Conservation (phyloP, 2,113 vertebrate species). For the Harpagus bidentatus region DNA sequence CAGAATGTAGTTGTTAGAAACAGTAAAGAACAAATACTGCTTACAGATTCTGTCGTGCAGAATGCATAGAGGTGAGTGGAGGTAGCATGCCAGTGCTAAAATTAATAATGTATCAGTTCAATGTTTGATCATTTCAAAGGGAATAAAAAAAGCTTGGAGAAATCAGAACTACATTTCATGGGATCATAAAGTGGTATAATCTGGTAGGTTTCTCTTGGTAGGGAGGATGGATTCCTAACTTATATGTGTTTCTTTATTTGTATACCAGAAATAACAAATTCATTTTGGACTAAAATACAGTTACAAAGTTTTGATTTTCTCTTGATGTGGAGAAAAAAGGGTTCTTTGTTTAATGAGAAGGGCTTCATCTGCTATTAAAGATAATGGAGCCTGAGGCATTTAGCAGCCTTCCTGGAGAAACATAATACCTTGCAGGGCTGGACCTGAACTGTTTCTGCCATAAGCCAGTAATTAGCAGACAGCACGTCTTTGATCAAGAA, state of each 20-base stretch:
- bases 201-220: not conserved
- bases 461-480: not conserved
- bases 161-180: not conserved
- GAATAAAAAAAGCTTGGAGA: not conserved
- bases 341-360: not conserved
- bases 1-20: not conserved
- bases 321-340: not conserved
- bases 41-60: not conserved
- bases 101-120: not conserved
- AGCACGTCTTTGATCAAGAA: not conserved
- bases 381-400: not conserved
- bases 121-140: not conserved
- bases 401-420: not conserved
- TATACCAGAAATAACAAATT: not conserved
- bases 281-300: not conserved
- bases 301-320: not conserved
- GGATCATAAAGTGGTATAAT: not conserved
- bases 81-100: not conserved
- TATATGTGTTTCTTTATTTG: not conserved
- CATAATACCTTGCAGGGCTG: not conserved
- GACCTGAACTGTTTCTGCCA: not conserved
- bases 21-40: not conserved
- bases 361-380: not conserved
- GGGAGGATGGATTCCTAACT: not conserved
- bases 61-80: not conserved